phyloP scores from a whole-genome alignment of 2,797 vertebrate genomes.

The Gallinago solitaria region DNA sequence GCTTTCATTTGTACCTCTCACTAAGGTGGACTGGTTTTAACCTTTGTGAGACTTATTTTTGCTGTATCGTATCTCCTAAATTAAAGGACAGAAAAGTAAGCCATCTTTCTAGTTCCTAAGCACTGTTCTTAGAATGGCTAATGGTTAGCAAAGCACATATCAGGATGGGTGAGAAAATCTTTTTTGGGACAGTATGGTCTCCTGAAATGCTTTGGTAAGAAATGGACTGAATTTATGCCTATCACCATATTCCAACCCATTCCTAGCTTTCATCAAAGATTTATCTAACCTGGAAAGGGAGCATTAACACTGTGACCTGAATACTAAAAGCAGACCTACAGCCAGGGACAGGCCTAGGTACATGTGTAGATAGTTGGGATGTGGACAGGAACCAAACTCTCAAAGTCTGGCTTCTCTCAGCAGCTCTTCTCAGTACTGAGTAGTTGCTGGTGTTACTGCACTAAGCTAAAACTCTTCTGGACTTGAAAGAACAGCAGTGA shows the following conservation, averaged over 20 bases:
- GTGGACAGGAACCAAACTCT: not conserved
- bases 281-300: not conserved
- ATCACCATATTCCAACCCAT: not conserved
- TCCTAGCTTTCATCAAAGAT: not conserved
- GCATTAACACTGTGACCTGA: not conserved
- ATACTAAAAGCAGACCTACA: not conserved
- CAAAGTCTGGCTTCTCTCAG: not conserved
- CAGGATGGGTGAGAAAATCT: not conserved
- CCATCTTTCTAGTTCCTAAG: not conserved
- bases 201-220: not conserved
- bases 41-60: not conserved
- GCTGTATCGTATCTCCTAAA: not conserved
- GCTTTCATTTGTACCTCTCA: not conserved
- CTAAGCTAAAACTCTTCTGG: not conserved
- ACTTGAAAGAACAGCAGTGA: not conserved
- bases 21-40: not conserved
- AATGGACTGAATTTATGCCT: not conserved
- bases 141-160: not conserved
- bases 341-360: not conserved
- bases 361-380: not conserved
- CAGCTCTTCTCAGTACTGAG: not conserved
- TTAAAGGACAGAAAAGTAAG: not conserved
- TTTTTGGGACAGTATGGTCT: not conserved
- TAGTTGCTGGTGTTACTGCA: not conserved
- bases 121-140: not conserved